Base-by-base conservation (phyloP, 1,140 invertebrate genomes). In the Popillia japonica region DNA sequence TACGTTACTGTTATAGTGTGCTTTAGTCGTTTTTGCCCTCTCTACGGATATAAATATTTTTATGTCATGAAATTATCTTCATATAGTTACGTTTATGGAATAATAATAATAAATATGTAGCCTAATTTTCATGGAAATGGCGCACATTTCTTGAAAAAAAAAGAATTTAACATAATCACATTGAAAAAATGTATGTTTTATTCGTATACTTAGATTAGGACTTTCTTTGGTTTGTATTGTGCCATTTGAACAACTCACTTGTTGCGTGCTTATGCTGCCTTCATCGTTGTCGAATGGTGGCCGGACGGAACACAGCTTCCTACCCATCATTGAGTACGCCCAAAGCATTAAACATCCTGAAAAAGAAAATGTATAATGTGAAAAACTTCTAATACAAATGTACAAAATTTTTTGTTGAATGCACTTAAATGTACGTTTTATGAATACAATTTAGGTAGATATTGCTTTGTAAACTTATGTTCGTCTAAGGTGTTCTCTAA, bases 311-410 rank as follows among this genome's bases (percentile, higher is more conserved):
- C 93, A 94, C 11, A 94, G 86, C 17, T 91, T 89, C 42, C 90
- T 87, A 0, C 93, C 93, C 90, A 94, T 94, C 83, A 93, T 86
- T 0, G 92, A 90, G 84, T 94, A 94, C 0, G 92, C 91, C 9
- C 90, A 85, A 27, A 92, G 88, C 74, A 94, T 91, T 40, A 94
- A 90, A 78, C 89, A 88, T n/a, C 93, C 93, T 88, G 90, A 83
- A 84, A 91, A 34, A 34, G 1, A 34, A 82, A 55, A 55, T 55
- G 14, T 55, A 55, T 0, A 17, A 17, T 14, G 48, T 10, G 40
- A 75, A 61, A 64, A 40, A 74, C 40, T 74, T 74, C 20, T 3
- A 48, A 74, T 6, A 2, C 22, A 40, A 74, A 34, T 34, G 27
- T 34, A 34, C 27, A 34, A 34, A 34, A 34, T 2, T 4, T 34